Percentiles rank a stretch among this genome's conserved stretches.
Evolutionary conservation across 2,113 vertebrate species (phyloP).

Genomic region (Neoarius graeffei): DNA sequence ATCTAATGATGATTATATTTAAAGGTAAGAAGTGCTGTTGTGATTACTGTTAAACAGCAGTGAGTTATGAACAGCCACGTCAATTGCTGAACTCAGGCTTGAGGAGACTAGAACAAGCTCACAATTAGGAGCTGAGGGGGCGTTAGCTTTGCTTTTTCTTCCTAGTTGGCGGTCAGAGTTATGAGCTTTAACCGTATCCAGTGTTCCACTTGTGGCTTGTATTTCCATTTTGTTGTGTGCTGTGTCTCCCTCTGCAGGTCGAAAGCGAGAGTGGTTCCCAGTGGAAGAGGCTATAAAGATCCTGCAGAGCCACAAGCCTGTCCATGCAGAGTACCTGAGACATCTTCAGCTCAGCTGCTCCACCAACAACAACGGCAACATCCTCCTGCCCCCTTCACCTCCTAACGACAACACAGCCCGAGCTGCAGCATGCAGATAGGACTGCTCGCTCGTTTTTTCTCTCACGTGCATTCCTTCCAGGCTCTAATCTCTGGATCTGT

Average conservation of each 20-base stretch:
- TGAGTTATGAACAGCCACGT: background rate
- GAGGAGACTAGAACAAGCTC: background rate
- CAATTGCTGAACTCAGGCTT: background rate
- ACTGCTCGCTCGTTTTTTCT: slow-evolving; percentile 44
- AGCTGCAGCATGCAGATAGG: slow-evolving; percentile 74
- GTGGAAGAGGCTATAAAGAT: slow-evolving; percentile 92
- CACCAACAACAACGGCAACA: slow-evolving; percentile 88
- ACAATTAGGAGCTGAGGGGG: background rate
- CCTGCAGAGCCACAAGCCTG: slow-evolving; percentile 93
- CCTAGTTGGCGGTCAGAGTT: background rate
- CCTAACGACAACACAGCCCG: slow-evolving; percentile 76
- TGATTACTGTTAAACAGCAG: too few species aligned
- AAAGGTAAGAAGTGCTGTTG: too few species aligned
- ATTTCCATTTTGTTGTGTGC: background rate
- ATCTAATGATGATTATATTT: too few species aligned
- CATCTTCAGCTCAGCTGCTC: slow-evolving; percentile 88
- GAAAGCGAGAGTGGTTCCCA: slow-evolving; percentile 97
- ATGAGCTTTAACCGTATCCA: background rate
- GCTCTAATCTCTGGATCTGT: slow-evolving; percentile 5
- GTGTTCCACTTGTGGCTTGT: background rate
- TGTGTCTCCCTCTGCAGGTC: slow-evolving; percentile 78
- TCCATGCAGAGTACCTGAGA: slow-evolving; percentile 93
- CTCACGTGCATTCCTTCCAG: slow-evolving; percentile 29
- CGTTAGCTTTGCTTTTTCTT: background rate
- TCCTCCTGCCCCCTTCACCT: slow-evolving; percentile 74